Conservation (phyloP, 2,113 vertebrate genomes). For the Microtus ochrogaster region DNA sequence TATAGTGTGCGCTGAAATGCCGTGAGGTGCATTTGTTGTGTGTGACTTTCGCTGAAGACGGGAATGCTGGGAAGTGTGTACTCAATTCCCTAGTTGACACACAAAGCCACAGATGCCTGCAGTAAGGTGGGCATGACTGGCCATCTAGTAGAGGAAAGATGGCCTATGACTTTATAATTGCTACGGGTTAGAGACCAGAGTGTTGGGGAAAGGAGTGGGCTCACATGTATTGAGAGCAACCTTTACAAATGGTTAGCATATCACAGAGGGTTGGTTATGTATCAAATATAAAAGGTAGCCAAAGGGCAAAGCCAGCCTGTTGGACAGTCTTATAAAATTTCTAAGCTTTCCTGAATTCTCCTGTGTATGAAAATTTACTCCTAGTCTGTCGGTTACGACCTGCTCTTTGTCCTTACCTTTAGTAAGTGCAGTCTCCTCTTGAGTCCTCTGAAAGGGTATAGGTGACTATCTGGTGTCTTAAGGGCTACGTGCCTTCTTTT, state of each 20-base stretch:
- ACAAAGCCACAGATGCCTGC: background rate
- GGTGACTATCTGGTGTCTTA: background rate
- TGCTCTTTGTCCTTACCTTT: conserved; percentile 32
- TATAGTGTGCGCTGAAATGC: background rate
- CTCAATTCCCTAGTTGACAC: background rate
- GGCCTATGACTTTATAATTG: background rate
- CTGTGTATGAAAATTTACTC: background rate
- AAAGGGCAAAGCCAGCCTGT: background rate
- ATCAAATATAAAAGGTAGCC: background rate
- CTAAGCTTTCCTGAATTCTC: conserved; percentile 31
- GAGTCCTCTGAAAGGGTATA: background rate
- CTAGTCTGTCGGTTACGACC: background rate
- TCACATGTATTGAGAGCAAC: background rate
- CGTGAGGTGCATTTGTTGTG: background rate
- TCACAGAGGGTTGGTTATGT: background rate
- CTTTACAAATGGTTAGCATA: background rate
- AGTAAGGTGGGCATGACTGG: conserved; percentile 20
- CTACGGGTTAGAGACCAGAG: background rate
- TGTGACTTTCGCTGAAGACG: background rate
- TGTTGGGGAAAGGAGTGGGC: background rate
- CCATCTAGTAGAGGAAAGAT: background rate
- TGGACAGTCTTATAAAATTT: conserved; percentile 30
- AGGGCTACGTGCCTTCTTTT: background rate
- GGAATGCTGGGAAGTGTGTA: background rate
- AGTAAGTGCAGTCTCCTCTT: background rate